Conservation (phyloP, 1,140 invertebrate genomes). For the Musca domestica region DNA sequence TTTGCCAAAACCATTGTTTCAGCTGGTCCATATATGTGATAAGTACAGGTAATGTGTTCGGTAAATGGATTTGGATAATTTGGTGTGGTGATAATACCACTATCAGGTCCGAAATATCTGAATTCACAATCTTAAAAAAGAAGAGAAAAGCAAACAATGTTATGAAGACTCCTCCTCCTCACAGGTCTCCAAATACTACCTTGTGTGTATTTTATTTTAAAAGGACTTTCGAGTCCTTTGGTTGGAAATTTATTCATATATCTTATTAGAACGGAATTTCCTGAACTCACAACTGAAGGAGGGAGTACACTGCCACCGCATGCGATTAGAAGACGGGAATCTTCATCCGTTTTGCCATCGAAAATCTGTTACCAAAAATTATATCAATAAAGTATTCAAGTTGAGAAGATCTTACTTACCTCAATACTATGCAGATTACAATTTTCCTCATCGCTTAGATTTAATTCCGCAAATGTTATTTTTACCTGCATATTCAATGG, state of each 20-base stretch:
- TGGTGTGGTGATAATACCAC: conserved; percentile 66
- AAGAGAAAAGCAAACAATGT: not conserved
- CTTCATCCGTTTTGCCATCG: conserved; percentile 64
- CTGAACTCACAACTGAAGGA: conserved; percentile 56
- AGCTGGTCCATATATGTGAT: conserved; percentile 66
- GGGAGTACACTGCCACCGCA: conserved; percentile 63
- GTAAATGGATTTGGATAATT: conserved; percentile 76
- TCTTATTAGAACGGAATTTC: conserved; percentile 66
- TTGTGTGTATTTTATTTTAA: conserved; percentile 36
- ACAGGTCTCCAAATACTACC: conserved; percentile 31
- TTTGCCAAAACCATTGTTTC: conserved; percentile 63
- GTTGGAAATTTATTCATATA: conserved; percentile 57
- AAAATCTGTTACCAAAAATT: conserved; percentile 59
- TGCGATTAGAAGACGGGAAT: conserved; percentile 61
- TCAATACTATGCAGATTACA: conserved; percentile 58
- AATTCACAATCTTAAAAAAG: conserved; percentile 67
- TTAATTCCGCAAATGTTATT: conserved; percentile 49
- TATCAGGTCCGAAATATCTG: conserved; percentile 57
- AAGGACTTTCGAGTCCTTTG: not conserved
- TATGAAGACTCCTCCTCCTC: too few relatives aligned
- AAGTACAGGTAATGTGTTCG: conserved; percentile 67
- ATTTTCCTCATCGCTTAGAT: not conserved
- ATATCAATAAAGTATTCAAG: conserved; percentile 67
- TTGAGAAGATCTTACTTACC: conserved; percentile 47
- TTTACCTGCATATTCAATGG: conserved; percentile 33